Base-by-base conservation (phyloP, 2,888 invertebrate species). In the Oxyteleia sp. region DNA sequence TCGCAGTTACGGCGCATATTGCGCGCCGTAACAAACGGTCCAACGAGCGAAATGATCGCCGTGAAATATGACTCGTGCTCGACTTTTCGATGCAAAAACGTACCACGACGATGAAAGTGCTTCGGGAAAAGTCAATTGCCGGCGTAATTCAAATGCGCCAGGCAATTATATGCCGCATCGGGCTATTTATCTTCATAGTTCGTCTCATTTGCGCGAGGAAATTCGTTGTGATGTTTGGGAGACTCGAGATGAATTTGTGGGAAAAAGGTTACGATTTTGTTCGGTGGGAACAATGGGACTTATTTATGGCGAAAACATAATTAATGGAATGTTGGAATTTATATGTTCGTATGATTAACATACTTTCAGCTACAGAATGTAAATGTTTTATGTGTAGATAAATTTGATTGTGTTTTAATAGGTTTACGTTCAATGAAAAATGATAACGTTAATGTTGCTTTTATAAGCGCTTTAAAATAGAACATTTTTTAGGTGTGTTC, bases 1-100 rank as follows among this genome's bases (percentile, higher is more conserved):
- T 82, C 64, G 82, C 76, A 66, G 55, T 69, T 63, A 55, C 55
- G 51, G 47, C 63, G 64, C 45, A 55, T 45, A 45, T 63, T 53
- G 53, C 78, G 57, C 79, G 43, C 49, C 66, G 47, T 64, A 66
- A 59, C 41, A 79, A 59, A 51, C 59, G 57, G 41, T 16, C 64
- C 57, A 51, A 76, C 59, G 55, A 76, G 45, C 69, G 38, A 69
- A 76, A 75, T 66, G 69, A 71, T 53, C 51, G 53, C 49, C 15
- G 38, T 76, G 63, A 69, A 81, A 69, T 75, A 75, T 81, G 63
- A 68, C 61, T 63, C 80, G 35, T 53, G 72, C 43, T 79, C 63
- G 63, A 35, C 16, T 63, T 78, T 78, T 78, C 59, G 16, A 55
- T 55, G 18, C 61, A 18, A 49, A 53, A 63, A 59, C 43, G 2